Evolutionary conservation across 2,888 invertebrate genomes (phyloP).

Genomic region (Trachelus iudaicus): DNA sequence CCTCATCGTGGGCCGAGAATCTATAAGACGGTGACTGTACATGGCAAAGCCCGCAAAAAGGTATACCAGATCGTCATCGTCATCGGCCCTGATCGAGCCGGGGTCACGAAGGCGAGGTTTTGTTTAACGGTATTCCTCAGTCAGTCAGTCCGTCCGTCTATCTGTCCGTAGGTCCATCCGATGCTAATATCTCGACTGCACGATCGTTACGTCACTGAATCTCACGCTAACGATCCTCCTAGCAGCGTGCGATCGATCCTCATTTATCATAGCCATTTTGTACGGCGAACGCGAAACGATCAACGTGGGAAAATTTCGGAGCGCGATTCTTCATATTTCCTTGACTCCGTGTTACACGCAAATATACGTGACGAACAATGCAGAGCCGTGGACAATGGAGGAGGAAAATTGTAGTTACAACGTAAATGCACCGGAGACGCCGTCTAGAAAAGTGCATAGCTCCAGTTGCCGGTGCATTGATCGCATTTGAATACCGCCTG

Average conservation of each 20-base stretch:
- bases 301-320: not conserved
- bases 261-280: not conserved
- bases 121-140: slow-evolving; percentile 57
- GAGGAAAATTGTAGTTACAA: not conserved
- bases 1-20: not conserved
- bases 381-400: not conserved
- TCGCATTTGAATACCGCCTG: slow-evolving; percentile 54
- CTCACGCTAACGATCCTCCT: slow-evolving; percentile 59
- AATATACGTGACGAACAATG: not conserved
- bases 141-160: slow-evolving; percentile 18
- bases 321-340: not conserved
- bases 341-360: not conserved
- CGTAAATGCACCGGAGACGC: slow-evolving; percentile 27
- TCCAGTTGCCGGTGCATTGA: slow-evolving; percentile 38
- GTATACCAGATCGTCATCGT: slow-evolving; percentile 43
- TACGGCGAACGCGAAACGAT: not conserved
- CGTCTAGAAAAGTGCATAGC: slow-evolving; percentile 47
- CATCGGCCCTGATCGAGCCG: slow-evolving; percentile 35
- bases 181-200: slow-evolving; percentile 59
- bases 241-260: slow-evolving; percentile 11
- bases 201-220: slow-evolving; percentile 63
- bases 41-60: not conserved
- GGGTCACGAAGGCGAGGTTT: slow-evolving; percentile 59
- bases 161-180: slow-evolving; percentile 30
- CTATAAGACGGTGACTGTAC: not conserved